A percentile compares a stretch with the other conserved stretches of the same genome.
These are phyloP conservation scores for Sterrhoptilus dennistouni DNA, from an alignment of 2,113 vertebrate genomes.

Conservation along the genomic window DNA sequence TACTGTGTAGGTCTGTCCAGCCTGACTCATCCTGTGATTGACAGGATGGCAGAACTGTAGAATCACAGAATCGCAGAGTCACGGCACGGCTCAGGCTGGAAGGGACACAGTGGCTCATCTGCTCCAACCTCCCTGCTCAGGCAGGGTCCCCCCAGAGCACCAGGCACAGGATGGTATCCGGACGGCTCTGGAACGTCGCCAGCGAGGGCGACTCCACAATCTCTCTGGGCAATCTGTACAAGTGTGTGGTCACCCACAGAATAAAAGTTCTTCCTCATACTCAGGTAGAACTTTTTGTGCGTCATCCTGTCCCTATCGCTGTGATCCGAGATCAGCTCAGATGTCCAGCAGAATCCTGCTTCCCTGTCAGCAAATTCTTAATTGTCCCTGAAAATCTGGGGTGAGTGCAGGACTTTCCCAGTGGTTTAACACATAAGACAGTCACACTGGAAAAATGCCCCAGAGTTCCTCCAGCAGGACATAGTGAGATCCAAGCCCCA, in stretches of 20 bases:
- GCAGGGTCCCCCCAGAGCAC: background rate
- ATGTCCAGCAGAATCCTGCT: background rate
- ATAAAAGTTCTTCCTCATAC: background rate
- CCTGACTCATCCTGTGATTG: background rate
- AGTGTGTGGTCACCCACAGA: background rate
- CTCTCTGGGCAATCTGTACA: background rate
- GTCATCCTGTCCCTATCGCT: background rate
- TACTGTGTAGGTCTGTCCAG: too few relatives aligned
- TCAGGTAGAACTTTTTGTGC: background rate
- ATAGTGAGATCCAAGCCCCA: accelerated
- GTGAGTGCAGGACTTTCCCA: background rate
- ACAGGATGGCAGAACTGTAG: too few relatives aligned
- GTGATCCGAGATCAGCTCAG: accelerated
- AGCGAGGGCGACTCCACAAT: background rate
- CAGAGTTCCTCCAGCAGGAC: accelerated
- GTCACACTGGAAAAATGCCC: accelerated
- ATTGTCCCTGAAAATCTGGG: too few relatives aligned
- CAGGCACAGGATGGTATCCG: background rate
- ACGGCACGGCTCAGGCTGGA: background rate
- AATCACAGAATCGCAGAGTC: too few relatives aligned
- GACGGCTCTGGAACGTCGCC: background rate
- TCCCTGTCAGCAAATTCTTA: background rate
- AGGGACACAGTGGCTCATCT: accelerated
- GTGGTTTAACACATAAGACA: accelerated
- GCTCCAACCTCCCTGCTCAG: background rate